These are phyloP conservation scores for Elachura formosa DNA, from an alignment of 2,113 vertebrate species.

Conservation along the genomic window DNA sequence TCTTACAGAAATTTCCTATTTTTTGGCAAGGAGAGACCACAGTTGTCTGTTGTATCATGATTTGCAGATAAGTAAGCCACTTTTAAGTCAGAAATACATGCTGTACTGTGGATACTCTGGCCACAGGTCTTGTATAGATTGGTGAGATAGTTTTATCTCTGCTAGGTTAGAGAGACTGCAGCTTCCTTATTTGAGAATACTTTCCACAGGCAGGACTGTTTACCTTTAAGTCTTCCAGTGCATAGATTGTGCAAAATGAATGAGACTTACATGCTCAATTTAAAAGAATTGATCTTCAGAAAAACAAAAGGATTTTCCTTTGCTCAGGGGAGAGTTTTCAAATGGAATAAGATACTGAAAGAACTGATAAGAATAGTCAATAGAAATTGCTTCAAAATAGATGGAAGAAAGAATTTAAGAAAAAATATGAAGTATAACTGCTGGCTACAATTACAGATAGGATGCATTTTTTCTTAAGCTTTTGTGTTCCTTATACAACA, in stretches of 20 bases:
- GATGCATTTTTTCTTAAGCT: background rate
- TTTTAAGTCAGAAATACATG: background rate
- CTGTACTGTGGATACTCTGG: background rate
- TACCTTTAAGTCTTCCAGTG: background rate
- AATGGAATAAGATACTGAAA: conserved; percentile 17
- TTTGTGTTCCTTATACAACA: background rate
- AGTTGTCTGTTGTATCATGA: background rate
- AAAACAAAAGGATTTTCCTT: conserved; percentile 4
- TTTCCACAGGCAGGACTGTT: background rate
- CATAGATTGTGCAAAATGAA: background rate
- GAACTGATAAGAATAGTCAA: background rate
- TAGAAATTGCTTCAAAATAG: background rate
- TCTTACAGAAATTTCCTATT: background rate
- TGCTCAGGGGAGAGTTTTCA: background rate
- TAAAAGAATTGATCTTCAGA: conserved; percentile 1
- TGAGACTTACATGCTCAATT: background rate
- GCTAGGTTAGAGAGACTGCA: background rate
- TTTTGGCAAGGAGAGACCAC: background rate
- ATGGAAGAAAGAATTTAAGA: background rate
- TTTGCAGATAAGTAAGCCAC: background rate
- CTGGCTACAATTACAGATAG: background rate
- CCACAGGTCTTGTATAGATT: background rate
- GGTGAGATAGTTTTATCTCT: background rate
- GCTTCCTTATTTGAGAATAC: background rate
- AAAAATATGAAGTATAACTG: background rate